Evolutionary conservation across 2,797 vertebrate genomes (phyloP), one percentile per base, ranked within the genome.

Genomic region (Coluber constrictor): DNA sequence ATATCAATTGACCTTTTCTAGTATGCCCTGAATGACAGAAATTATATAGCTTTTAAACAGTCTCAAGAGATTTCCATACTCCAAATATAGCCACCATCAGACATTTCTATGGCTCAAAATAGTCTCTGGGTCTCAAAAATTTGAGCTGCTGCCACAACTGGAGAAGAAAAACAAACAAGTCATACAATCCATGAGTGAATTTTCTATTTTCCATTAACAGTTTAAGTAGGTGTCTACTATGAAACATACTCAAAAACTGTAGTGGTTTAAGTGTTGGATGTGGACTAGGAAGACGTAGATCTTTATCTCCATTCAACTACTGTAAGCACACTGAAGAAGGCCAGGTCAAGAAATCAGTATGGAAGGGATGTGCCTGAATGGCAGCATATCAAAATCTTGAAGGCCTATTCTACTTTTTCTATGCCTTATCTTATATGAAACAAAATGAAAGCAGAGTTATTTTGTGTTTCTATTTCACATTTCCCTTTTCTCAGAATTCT

Each of bases 1-100:
- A 0, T 0, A 0, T 16, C 59, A 0, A 54, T 70, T 70, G 91
- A 43, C 18, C 29, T 0, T 1, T 0, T 0, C 1, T 4, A 2
- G 61, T 43, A 0, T 0, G 29, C n/a, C 47, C 60, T 23, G 18
- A 5, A 83, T 4, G 0, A 59, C 60, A 16, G 25, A 3, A 94
- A 66, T 0, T 0, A 59, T 70, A 0, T 0, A 23, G 20, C 89
- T 66, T 60, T 16, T 92, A 91, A 16, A 56, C 0, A 0, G 60
- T 59, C 90, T 23, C 1, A 2, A 13, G 29, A 9, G n/a, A 6
- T 0, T 3, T 88, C 54, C 5, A 94, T 37, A 0, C 6, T 86
- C 87, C 93, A 88, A 60, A 94, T 2, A 0, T 74, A 0, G 0
- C 32, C 55, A 55, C 3, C 25, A 59, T 4, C 37, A 3, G 86